Evolutionary conservation across 1,140 invertebrate species (phyloP), one percentile per base, ranked within the genome.

Genomic region (Kradibia gibbosae): DNA sequence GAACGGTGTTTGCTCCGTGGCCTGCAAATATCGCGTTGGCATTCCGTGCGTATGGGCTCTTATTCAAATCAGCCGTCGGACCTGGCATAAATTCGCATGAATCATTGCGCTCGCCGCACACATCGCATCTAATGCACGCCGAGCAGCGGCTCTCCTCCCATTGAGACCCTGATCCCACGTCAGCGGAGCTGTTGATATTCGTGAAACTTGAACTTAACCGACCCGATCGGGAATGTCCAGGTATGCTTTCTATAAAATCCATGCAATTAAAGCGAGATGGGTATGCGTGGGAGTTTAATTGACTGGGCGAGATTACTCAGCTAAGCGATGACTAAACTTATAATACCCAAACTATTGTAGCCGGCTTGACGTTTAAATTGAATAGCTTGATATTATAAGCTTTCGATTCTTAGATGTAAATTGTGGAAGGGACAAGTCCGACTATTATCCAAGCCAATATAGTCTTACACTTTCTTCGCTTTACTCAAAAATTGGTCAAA

Each of bases 21-120:
- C 84, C 80, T 80, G 84, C 86, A 88, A 89, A 89, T 86, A 89
- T 83, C 78, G 76, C 85, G 88, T 87, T 88, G 85, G 84, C 84
- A 86, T 87, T 86, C 85, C 82, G 82, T 82, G 85, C 85, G 85
- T 85, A 82, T 70, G 79, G 82, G 83, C 84, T 84, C 82, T 86
- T 86, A 86, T 87, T 86, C 83, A 82, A 87, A 88, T 87, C 85
- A 83, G 80, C 82, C 31, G 0, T 75, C 34, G 39, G 53, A 39
- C 28, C 31, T 53, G 60, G 53, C 80, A 39, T 78, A 34, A 71
- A 85, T 42, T 73, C 31, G 39, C 42, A 80, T 65, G 57, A 77
- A 77, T 42, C 25, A 76, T 42, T 60, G 73, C 55, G 13, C 50
- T 50, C 4, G 34, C 15, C 17, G 3, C 20, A 39, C 65, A 42